Conservation (phyloP, 2,797 vertebrate species). For the Hypotaenidia okinawae region DNA sequence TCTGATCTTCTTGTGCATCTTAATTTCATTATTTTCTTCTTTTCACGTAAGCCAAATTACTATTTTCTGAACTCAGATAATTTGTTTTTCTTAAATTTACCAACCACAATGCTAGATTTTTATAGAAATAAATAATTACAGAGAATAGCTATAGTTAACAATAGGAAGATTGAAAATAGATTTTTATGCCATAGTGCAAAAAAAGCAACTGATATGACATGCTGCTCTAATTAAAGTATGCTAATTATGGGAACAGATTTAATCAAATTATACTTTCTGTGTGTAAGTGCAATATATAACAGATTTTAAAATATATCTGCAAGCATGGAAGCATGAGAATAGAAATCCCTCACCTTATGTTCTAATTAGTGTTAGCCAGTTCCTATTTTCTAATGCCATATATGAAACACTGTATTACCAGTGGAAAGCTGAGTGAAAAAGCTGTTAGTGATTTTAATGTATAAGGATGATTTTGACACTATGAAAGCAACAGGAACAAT, state of each 20-base stretch:
- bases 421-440: not conserved
- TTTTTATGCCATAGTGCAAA: not conserved
- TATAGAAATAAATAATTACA: not conserved
- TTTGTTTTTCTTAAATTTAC: not conserved
- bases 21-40: not conserved
- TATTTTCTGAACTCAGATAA: not conserved
- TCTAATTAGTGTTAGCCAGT: not conserved
- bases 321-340: not conserved
- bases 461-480: not conserved
- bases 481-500: not conserved
- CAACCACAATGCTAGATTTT: not conserved
- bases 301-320: constrained; percentile 29
- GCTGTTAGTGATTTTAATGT: not conserved
- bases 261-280: not conserved
- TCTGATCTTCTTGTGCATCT: not conserved
- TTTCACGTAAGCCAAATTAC: not conserved
- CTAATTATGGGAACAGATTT: constrained; percentile 29
- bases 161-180: not conserved
- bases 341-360: constrained; percentile 11
- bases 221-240: constrained; percentile 4
- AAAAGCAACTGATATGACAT: not conserved
- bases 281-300: not conserved
- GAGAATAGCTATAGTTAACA: not conserved
- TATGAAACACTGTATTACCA: not conserved
- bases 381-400: not conserved